Evolutionary conservation across 2,113 vertebrate genomes (phyloP).

Genomic region (Percina caprodes): DNA sequence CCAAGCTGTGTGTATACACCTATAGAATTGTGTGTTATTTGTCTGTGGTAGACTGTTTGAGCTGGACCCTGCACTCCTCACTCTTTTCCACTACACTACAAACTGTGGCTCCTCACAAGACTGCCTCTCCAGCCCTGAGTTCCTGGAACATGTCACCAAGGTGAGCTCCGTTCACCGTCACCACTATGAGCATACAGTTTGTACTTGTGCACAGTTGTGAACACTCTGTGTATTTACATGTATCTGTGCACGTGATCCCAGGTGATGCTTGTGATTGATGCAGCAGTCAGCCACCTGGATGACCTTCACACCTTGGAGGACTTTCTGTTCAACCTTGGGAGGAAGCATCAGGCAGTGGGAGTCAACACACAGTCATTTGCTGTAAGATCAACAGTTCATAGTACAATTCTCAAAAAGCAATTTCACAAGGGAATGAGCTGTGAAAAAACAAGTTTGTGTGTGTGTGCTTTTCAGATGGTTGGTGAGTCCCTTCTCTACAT

Average conservation of each 20-base stretch:
- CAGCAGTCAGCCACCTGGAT: conserved; percentile 92
- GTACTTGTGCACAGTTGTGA: background rate
- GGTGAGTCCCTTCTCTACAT: conserved; percentile 94
- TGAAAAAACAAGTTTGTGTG: background rate
- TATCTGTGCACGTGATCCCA: conserved; percentile 58
- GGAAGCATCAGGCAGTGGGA: conserved; percentile 91
- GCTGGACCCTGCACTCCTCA: conserved; percentile 90
- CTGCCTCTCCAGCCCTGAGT: conserved; percentile 91
- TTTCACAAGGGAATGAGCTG: conserved; percentile 27
- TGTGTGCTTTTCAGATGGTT: conserved; percentile 84
- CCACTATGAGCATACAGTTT: background rate
- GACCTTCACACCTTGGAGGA: conserved; percentile 91
- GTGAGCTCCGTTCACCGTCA: conserved; percentile 79
- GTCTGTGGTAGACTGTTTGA: conserved; percentile 90
- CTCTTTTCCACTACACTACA: conserved; percentile 92
- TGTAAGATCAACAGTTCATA: conserved; percentile 78
- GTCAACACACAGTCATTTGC: conserved; percentile 92
- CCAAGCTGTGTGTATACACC: conserved; percentile 9
- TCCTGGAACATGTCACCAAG: conserved; percentile 95
- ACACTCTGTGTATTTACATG: background rate
- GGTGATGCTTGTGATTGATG: conserved; percentile 97
- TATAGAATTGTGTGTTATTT: conserved; percentile 58
- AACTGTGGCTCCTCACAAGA: conserved; percentile 90
- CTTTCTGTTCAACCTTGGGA: conserved; percentile 90
- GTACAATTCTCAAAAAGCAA: conserved; percentile 6